Percentiles rank a stretch among this genome's conserved stretches.
phyloP scores from a whole-genome alignment of 2,113 vertebrate genomes.

The Cnemophilus loriae region DNA sequence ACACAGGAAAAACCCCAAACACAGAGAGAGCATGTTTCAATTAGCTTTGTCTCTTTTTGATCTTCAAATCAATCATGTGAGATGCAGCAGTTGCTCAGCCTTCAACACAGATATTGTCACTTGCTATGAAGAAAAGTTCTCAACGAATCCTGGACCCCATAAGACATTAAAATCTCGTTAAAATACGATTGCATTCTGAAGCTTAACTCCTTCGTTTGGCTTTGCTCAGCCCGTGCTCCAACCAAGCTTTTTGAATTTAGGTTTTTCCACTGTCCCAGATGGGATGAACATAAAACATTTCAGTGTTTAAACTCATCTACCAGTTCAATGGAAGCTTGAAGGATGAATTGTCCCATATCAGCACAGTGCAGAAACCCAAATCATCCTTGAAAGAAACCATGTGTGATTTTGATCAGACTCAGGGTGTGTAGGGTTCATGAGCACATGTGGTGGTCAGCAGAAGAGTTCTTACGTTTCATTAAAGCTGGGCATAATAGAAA shows the following conservation, averaged over 20 bases:
- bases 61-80: not conserved
- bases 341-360: not conserved
- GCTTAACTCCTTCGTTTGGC: not conserved
- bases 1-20: not conserved
- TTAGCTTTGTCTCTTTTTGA: not conserved
- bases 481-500: not conserved
- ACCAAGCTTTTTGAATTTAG: not conserved
- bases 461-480: not conserved
- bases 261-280: not conserved
- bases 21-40: not conserved
- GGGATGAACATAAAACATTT: not conserved
- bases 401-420: not conserved
- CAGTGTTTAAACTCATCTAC: not conserved
- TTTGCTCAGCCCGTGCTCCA: not conserved
- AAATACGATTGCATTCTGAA: not conserved
- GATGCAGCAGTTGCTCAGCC: not conserved
- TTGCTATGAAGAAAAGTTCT: not conserved
- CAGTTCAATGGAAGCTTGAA: not conserved
- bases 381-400: not conserved
- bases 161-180: not conserved
- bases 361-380: not conserved
- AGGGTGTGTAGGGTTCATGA: accelerated
- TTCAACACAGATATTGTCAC: not conserved
- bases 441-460: not conserved
- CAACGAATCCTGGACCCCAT: not conserved